Evolutionary conservation across 2,797 vertebrate genomes (phyloP), one percentile per base, ranked within the genome.

Genomic region (Meda fulgida): DNA sequence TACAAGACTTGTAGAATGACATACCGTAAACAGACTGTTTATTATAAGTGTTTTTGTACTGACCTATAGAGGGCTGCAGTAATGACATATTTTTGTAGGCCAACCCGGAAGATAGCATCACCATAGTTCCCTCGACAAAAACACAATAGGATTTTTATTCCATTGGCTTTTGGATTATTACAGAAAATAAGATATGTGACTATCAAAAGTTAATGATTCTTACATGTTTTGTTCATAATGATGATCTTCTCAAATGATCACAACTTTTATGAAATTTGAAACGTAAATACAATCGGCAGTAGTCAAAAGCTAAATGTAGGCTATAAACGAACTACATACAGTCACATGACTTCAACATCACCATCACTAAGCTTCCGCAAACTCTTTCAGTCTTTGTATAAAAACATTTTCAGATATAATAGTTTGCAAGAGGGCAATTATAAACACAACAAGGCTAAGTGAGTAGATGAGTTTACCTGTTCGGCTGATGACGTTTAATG

Each of bases 21-120:
- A 46, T 78, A n/a, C n/a, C n/a, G n/a, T n/a, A 46, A 78, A 78
- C 14, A 40, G 23, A 34, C 21, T 73, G 38, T 26, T 60, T 26
- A 21, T n/a, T n/a, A 34, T 19, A 18, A 53, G 34, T 69, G 65
- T 55, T 70, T 80, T 66, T 81, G 31, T 77, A 38, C 36, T 19
- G 29, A 75, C 46, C 72, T 26, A 58, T 58, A n/a, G 9, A 60
- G 21, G n/a, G 9, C 23, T 31, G 63, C 63, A 31, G 26, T 31
- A 18, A 65, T 65, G 29, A 31, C 14, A 3, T 18, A 65, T 18
- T 63, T 65, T 65, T 65, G 63, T 18, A 18, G 29, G 63, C 26
- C 26, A 63, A 6, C 11, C n/a, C n/a, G 2, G n/a, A 60, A 60
- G 58, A 29, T 63, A 63, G 13, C 60, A 63, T 63, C 26, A 29